Conservation (phyloP, 1,140 invertebrate genomes). For the Glossosoma conforme region DNA sequence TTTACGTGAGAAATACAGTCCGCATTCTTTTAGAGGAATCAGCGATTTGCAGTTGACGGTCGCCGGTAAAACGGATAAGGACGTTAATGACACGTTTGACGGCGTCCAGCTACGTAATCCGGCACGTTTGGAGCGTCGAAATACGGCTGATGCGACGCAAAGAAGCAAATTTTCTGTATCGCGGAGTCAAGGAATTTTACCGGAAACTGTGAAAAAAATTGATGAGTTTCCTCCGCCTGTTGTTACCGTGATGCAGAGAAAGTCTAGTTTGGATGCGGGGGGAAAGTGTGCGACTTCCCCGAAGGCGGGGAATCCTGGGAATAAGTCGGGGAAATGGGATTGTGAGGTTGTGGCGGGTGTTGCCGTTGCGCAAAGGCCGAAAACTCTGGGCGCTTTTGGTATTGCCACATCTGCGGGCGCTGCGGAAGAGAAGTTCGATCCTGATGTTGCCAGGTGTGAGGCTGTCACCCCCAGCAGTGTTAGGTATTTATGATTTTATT, state of each 20-base stretch:
- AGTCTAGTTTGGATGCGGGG: constrained; percentile 18
- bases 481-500: no score
- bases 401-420: constrained; percentile 8
- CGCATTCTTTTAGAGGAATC: constrained; percentile 70
- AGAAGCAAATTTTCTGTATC: constrained; percentile 39
- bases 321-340: neutral
- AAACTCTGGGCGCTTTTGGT: constrained; percentile 17
- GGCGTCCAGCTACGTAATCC: constrained; percentile 31
- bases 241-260: constrained; percentile 20
- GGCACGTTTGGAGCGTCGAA: constrained; percentile 43
- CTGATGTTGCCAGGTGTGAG: constrained; percentile 5
- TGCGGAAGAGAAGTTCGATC: constrained; percentile 11
- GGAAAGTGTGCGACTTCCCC: neutral
- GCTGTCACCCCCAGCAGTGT: no score
- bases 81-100: constrained; percentile 36
- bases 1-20: constrained; percentile 79
- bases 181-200: neutral
- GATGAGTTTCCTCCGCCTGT: neutral
- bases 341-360: neutral
- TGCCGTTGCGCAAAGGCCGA: constrained; percentile 11
- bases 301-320: neutral
- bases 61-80: constrained; percentile 37
- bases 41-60: constrained; percentile 43
- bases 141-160: constrained; percentile 47
- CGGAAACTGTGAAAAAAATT: constrained; percentile 1